Base-by-base conservation (phyloP, 2,888 invertebrate species). In the Pyralis farinalis region DNA sequence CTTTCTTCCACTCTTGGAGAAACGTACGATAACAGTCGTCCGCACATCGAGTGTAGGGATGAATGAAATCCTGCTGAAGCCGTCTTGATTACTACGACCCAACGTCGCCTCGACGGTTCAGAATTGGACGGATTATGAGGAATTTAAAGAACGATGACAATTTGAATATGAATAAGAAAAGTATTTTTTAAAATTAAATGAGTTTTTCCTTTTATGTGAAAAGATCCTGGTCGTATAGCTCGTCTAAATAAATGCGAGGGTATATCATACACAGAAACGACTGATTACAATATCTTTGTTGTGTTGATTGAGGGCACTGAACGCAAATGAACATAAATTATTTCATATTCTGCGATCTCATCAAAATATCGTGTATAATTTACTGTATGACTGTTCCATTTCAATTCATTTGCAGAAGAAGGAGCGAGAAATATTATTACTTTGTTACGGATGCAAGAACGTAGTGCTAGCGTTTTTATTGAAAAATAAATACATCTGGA, bases 71-170 rank as follows among this genome's bases (percentile, higher is more conserved):
- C 87, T 69, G 61, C 68, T 71, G 82, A 84, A 85, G 82, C 82
- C 81, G 73, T 77, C 82, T 78, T 81, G 84, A 87, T 86, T 84
- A 83, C 84, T 69, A 67, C 75, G 79, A 71, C 71, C 77, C 80
- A 74, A 70, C 69, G 66, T 70, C 67, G 65, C 78, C n/a, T 68
- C 75, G 68, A 69, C 77, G 75, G 71, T 79, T 80, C 77, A 80
- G 77, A 84, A 88, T 88, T 86, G 86, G 83, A 79, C 73, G 87
- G 87, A 88, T 88, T 88, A 87, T 82, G 84, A 85, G 83, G 85
- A 85, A 80, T 87, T 87, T 83, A 81, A 79, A 81, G 73, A 71
- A 73, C 81, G 80, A 84, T 82, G 85, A 83, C 87, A 78, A 86
- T 85, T 86, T 85, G 81, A 84, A 82, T 84, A 83, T 81, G 82